Percentiles rank a stretch among this genome's conserved stretches.
phyloP scores from a whole-genome alignment of 2,113 vertebrate species.

The Indicator indicator region DNA sequence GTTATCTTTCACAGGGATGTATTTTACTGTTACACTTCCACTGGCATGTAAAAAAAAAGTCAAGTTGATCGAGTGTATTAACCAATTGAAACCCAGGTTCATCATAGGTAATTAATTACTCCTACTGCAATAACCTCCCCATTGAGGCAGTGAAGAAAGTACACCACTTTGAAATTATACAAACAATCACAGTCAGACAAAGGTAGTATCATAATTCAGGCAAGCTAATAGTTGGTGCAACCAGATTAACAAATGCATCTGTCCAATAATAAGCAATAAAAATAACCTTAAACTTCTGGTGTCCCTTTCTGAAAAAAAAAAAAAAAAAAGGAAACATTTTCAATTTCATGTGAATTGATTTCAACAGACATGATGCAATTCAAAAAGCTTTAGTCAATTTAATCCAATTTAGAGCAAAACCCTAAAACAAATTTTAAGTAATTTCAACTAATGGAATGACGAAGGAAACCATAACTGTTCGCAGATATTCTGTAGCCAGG shows the following conservation, averaged over 20 bases:
- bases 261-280: not conserved
- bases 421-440: not conserved
- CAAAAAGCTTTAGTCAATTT: slow-evolving; percentile 12
- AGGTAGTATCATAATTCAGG: not conserved
- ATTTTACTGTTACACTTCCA: not conserved
- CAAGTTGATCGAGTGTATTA: not conserved
- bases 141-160: not conserved
- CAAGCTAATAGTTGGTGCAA: not conserved
- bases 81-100: not conserved
- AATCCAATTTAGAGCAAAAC: slow-evolving; percentile 26
- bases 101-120: not conserved
- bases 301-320: not conserved
- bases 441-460: slow-evolving; percentile 10
- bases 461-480: slow-evolving; percentile 52
- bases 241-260: not conserved
- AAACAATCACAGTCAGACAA: not conserved
- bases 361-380: not conserved
- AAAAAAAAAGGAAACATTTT: not conserved
- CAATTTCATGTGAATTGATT: not conserved
- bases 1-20: not conserved
- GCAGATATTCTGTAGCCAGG: slow-evolving; percentile 32
- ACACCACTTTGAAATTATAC: not conserved
- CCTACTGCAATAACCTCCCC: not conserved
- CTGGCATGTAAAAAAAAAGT: not conserved
- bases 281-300: not conserved